A percentile compares a stretch with the other conserved stretches of the same genome.
Conservation (phyloP, 1,140 invertebrate genomes). For the Drosophila subpulchrella region DNA sequence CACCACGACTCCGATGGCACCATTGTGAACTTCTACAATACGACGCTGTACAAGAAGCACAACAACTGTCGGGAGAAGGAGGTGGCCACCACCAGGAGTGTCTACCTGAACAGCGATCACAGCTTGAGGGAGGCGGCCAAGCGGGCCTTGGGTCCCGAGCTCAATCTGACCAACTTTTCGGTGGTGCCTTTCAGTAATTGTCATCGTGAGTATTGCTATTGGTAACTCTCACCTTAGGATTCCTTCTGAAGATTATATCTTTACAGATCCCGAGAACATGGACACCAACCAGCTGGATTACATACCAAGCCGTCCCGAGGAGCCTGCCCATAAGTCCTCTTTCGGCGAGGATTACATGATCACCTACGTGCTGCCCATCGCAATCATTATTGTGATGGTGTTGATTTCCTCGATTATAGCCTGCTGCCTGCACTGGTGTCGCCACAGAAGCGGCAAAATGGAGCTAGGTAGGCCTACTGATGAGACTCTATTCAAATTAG, state of each 20-base stretch:
- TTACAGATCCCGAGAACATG: slow-evolving; percentile 60
- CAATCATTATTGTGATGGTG: slow-evolving; percentile 95
- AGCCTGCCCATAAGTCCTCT: slow-evolving; percentile 85
- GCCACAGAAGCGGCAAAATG: slow-evolving; percentile 93
- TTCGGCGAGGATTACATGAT: slow-evolving; percentile 91
- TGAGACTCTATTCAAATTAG: background rate
- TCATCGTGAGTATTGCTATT: slow-evolving; percentile 85
- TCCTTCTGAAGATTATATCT: background rate
- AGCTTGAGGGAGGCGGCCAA: slow-evolving; percentile 88
- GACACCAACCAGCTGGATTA: slow-evolving; percentile 64
- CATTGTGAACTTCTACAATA: slow-evolving; percentile 87
- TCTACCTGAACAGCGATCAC: slow-evolving; percentile 89
- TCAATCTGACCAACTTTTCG: slow-evolving; percentile 88
- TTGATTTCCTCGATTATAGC: slow-evolving; percentile 94
- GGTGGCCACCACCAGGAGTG: slow-evolving; percentile 89
- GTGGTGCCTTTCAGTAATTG: slow-evolving; percentile 91
- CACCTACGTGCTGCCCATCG: slow-evolving; percentile 95
- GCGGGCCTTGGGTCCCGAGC: slow-evolving; percentile 90
- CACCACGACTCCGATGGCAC: slow-evolving; percentile 73
- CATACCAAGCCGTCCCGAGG: slow-evolving; percentile 82
- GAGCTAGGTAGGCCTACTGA: slow-evolving; percentile 86
- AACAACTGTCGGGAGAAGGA: slow-evolving; percentile 91
- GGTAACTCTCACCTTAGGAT: rapidly evolving
- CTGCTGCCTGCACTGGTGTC: slow-evolving; percentile 93
- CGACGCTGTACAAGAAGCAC: slow-evolving; percentile 86